Evolutionary conservation across 2,113 vertebrate species (phyloP).

Genomic region (Hypocryptadius cinnamomeus): DNA sequence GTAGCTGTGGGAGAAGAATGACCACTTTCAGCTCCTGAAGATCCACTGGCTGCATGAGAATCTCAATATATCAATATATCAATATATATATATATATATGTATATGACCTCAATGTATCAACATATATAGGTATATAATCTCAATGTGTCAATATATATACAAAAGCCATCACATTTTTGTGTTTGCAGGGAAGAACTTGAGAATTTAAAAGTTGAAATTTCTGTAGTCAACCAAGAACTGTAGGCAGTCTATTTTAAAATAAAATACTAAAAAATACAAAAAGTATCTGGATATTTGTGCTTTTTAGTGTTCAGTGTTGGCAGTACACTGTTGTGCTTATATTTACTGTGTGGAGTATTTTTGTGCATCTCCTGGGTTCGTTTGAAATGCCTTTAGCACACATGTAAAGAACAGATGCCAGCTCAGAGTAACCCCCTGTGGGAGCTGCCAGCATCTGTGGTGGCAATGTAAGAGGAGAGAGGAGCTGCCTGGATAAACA

Average conservation of each 20-base stretch:
- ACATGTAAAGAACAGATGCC: background rate
- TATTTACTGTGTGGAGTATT: background rate
- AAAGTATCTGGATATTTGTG: background rate
- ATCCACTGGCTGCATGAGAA: background rate
- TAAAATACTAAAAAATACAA: background rate
- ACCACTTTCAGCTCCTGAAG: background rate
- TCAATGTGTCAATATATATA: background rate
- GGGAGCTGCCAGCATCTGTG: background rate
- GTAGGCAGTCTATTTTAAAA: background rate
- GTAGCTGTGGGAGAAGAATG: background rate
- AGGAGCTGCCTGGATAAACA: background rate
- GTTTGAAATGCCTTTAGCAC: background rate
- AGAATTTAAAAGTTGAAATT: background rate
- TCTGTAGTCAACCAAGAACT: background rate
- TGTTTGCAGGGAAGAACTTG: background rate
- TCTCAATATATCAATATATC: background rate
- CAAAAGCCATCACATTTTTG: background rate
- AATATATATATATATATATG: background rate
- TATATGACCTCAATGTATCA: background rate
- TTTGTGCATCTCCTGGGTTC: background rate
- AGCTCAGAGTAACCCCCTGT: background rate
- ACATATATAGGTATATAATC: background rate
- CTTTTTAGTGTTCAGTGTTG: background rate
- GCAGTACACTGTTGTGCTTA: background rate
- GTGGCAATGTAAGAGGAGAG: constrained; percentile 3